Base-by-base conservation (phyloP, 2,113 vertebrate species). In the Pelodiscus sinensis region DNA sequence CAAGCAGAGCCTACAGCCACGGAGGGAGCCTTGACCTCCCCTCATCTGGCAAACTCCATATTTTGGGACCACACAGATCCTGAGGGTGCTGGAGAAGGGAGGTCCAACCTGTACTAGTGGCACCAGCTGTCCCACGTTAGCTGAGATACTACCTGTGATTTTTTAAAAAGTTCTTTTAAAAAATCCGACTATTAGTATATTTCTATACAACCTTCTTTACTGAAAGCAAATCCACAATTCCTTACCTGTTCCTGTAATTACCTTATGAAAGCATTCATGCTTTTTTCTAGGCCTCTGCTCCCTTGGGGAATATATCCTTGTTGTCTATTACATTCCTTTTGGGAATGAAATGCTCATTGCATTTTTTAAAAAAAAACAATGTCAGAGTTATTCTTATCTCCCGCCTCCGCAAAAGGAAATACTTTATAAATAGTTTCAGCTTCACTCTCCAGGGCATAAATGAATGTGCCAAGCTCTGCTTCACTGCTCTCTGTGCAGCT, bases 401-500 rank as follows among this genome's bases (percentile, higher is more conserved):
- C 52, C 81, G 57, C 31, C 79, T 54, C 50, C 81, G 58, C n/a
- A 57, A 80, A 56, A 81, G 62, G 8, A 90, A 57, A 52, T 25
- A 6, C 6, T 50, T 86, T 31, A 5, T 81, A 38, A 52, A 31
- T 22, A 24, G 60, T 73, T 51, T 73, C 52, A 24, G 21, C 55
- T 27, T 57, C 8, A 29, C 27, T 84, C 38, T 27, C 52, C 81
- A 4, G 44, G 22, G 51, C 57, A 35, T 24, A 22, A 78, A 29
- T 25, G 55, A 71, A 65, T 52, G 38, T 65, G 22, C 14, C 54
- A 65, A 21, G n/a, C 0, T 0, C 1, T 2, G 6, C 31, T 54
- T 56, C 55, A 44, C 82, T 35, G 13, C 60, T 82, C 38, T 27
- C 9, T 73, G 31, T 6, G 9, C 54, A 50, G 52, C 54, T 50